Evolutionary conservation across 1,140 invertebrate genomes (phyloP), one percentile per base, ranked within the genome.

Genomic region (Cyrtorhinus lividipennis): DNA sequence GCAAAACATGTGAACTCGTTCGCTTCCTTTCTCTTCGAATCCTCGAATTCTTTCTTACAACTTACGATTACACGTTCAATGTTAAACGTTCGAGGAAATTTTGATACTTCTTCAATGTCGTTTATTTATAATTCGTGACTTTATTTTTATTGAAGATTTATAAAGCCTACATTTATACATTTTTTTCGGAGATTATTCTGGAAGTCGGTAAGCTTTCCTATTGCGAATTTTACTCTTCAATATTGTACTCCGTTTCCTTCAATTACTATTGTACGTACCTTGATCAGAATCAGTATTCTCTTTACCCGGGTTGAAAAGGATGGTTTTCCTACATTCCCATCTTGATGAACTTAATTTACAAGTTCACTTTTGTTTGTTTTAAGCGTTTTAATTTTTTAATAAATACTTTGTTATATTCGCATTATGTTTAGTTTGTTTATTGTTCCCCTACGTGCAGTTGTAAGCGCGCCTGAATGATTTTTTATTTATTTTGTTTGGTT

Each of bases 281-380:
- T 38, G 30, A 38, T 8, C 30, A 38, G 20, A 53, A 53, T 53
- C 48, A 53, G 48, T 53, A 53, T 53, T 53, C 30, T 53, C 5
- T 53, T 53, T 53, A 53, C 48, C 30, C 48, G 48, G 48, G 48
- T 53, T 53, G 48, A n/a, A n/a, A 53, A 53, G 10, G 30, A 10
- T 53, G 5, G 10, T 53, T 22, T 53, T 53, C 20, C 20, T 53
- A 53, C 48, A 53, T 53, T 53, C 48, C 48, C 20, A 10, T 22
- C 20, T 53, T 53, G 20, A 5, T 38, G 5, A 38, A 8, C 15
- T n/a, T n/a, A n/a, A n/a, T 15, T 38, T 38, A 15, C 15, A 38
- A 5, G 5, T 38, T 38, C 30, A 38, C 5, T 15, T 38, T 38
- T 8, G 30, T 38, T 38, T 38, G 30, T 38, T 38, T 15, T 38